Conservation (phyloP, 2,113 vertebrate genomes). For the Ptilorrhoa leucosticta region DNA sequence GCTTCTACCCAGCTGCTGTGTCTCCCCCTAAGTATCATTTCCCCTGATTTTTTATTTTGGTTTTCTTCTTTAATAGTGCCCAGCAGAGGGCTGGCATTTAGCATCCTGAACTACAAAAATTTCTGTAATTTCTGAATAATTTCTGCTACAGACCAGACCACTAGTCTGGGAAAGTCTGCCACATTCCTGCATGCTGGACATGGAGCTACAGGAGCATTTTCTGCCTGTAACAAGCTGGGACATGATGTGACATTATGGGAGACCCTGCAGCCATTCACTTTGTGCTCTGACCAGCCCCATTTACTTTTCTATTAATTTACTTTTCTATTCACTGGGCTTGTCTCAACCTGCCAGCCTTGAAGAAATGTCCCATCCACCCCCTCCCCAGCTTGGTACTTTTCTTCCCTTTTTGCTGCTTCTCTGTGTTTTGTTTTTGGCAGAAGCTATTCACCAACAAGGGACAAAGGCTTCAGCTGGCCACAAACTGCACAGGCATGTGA, state of each 20-base stretch:
- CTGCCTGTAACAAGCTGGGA: not conserved
- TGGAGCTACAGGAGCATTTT: rapidly evolving
- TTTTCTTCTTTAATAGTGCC: not conserved
- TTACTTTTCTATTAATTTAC: not conserved
- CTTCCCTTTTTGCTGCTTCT: not conserved
- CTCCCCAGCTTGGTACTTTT: not conserved
- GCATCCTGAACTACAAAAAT: not conserved
- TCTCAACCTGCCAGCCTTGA: not conserved
- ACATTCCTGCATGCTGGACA: not conserved
- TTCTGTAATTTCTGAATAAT: not conserved
- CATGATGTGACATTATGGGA: not conserved
- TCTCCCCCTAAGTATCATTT: not conserved
- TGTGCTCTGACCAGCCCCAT: not conserved
- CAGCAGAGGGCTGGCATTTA: not conserved
- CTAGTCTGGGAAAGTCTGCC: not conserved
- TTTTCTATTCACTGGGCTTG: conserved; percentile 1
- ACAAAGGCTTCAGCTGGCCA: conserved; percentile 2
- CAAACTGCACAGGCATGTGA: not conserved
- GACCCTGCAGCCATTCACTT: not conserved
- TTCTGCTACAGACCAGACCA: not conserved
- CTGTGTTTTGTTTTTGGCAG: not conserved
- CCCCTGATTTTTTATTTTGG: not conserved
- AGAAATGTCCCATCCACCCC: not conserved
- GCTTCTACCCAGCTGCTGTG: not conserved
- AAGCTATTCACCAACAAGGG: not conserved